Base-by-base conservation (phyloP, 2,113 vertebrate species). In the Amia ocellicauda region DNA sequence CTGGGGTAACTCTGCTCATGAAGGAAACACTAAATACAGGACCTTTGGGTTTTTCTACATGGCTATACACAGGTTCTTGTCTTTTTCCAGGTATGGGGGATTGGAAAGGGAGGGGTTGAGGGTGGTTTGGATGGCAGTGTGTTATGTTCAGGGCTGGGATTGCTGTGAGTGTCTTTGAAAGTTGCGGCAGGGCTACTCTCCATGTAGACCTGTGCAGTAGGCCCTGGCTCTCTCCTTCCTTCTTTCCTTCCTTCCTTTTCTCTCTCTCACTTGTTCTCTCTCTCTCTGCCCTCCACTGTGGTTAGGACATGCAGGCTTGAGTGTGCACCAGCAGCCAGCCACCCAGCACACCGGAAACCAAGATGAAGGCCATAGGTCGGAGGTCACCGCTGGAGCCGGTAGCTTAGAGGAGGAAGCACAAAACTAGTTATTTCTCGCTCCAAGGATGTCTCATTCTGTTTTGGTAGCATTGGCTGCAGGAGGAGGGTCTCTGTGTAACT, bases 261-360 rank as follows among this genome's bases (percentile, higher is more conserved):
- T 55, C 45, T 31, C 23, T 16, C 3, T 67, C 50, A 24, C 49
- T 53, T 45, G 22, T 41, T 60, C 9, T 62, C 42, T 24, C 59
- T 50, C 31, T 56, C 13, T 17, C 59, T 22, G 24, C 17, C 50
- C 53, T 67, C 23, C 7, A 45, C 2, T 23, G 20, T 27, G n/a
- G 78, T 82, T 86, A 89, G 66, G 72, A 86, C 55, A 79, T 64
- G 49, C 62, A 63, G 52, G 60, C 40, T 17, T 74, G 70, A 68
- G 67, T 58, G 53, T 72, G 67, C 64, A 72, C 62, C 69, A 80
- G 64, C 29, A 84, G n/a, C 59, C 75, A 0, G 31, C 73, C 74
- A 62, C 71, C 55, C 14, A 58, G 63, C 2, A 73, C 63, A 51
- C 72, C 58, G 71, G 78, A 16, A n/a, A 80, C 68, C 76, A 88